Evolutionary conservation across 2,888 invertebrate species (phyloP), one percentile per base, ranked within the genome.

Genomic region (Rosalia funebris): DNA sequence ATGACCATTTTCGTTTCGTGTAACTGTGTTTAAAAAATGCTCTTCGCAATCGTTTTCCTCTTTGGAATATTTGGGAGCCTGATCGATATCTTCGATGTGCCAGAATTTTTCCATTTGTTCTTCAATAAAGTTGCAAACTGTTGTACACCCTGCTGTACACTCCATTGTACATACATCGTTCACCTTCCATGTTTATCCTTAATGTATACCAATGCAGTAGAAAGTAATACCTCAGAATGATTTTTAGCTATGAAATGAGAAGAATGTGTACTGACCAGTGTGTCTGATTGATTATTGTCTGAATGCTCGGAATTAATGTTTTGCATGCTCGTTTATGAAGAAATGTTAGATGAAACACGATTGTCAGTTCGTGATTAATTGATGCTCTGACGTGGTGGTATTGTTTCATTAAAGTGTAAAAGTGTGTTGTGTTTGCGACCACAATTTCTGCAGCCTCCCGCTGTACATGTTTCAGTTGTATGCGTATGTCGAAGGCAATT

Each of bases 41-140:
- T 57, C n/a, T 20, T 57, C 57, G 19, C 48, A 48, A 9, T 57
- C 10, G 17, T 48, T 31, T 34, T 41, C 48, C 5, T 17, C 41
- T 4, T 36, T 47, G 12, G 47, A 39, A 14, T 14, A 9, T 20
- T 20, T 42, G 15, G 47, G 34, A 14, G 16, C 15, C 15, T 20
- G 15, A 31, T 15, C 12, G 12, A 10, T 3, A 10, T 32, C 9
- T 16, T 56, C 47, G 1, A 56, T 25, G 5, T n/a, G 31, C 57
- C 57, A 48, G 20, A 57, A 57, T 1, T 12, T 20, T 14, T 17
- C 48, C 14, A 57, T 31, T 25, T 57, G 19, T 3, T 48, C 41
- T 42, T 41, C 42, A 10, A 19, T 42, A 9, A 25, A 25, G 25
- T 25, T 25, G 9, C 3, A 25, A 3, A 5, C 9, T 25, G 25